Evolutionary conservation across 1,140 invertebrate genomes (phyloP), one percentile per base, ranked within the genome.

Genomic region (Rhynchophorus ferrugineus): DNA sequence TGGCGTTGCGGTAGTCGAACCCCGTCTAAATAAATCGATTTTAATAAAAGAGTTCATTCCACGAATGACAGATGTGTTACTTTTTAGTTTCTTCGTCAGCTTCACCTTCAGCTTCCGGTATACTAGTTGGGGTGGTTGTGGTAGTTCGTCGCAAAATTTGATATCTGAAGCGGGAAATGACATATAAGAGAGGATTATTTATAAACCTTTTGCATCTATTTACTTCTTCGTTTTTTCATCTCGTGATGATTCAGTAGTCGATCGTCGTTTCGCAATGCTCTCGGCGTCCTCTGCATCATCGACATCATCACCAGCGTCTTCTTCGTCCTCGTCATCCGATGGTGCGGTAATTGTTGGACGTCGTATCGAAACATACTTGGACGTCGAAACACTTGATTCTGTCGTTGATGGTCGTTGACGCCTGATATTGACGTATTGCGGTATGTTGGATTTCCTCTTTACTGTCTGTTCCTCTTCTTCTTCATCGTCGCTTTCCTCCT

Each of bases 401-500:
- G 73, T 62, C 1, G 77, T 75, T 0, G 76, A 71, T 7, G 80
- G 79, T 54, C 78, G 71, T 0, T 71, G 62, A 34, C 84, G 73
- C 43, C 81, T 69, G 22, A 86, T 82, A 55, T 79, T 85, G 0
- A 83, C 78, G 46, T 86, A 87, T 58, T 79, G 78, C 46, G 75
- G 75, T 58, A 50, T 71, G 46, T 50, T 49, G 17, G n/a, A 38
- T 56, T 67, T 61, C 5, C 58, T 65, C 49, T 17, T 63, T 17
- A 56, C 66, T 65, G 44, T 58, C 68, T 9, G 66, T 56, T 5
- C 59, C 60, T 69, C 67, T 5, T 67, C 58, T 2, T 60, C 58
- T n/a, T n/a, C n/a, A n/a, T n/a, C n/a, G n/a, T n/a, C n/a, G n/a
- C n/a, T n/a, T n/a, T n/a, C n/a, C n/a, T n/a, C n/a, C n/a, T n/a